A percentile compares a stretch with the other conserved stretches of the same genome.
Conservation (phyloP, 2,888 invertebrate species). For the Papilio protenor region DNA sequence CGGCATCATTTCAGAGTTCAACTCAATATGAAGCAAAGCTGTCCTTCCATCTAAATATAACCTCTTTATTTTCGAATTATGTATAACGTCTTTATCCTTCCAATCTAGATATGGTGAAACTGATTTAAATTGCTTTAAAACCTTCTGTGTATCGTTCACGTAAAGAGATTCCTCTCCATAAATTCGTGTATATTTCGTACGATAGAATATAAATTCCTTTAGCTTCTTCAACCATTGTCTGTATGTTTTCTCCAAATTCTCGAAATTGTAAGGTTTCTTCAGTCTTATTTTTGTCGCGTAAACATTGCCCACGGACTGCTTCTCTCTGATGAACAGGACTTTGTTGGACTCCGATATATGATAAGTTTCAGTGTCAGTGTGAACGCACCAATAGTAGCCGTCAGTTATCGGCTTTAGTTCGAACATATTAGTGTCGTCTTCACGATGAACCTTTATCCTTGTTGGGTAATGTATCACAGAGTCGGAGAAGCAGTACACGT, state of each 20-base stretch:
- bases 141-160: conserved; percentile 51
- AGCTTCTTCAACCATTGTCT: conserved; percentile 63
- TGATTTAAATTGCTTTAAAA: conserved; percentile 56
- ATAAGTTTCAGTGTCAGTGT: conserved; percentile 62
- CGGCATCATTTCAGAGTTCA: conserved; percentile 63
- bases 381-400: conserved; percentile 79
- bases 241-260: conserved; percentile 50
- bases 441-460: conserved; percentile 56
- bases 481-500: conserved; percentile 74
- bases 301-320: conserved; percentile 58
- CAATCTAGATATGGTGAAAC: conserved; percentile 51
- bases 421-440: conserved; percentile 54
- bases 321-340: conserved; percentile 64
- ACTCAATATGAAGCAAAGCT: conserved; percentile 63
- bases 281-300: conserved; percentile 66
- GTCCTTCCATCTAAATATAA: conserved; percentile 65
- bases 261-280: conserved; percentile 50
- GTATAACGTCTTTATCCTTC: conserved; percentile 56
- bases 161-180: conserved; percentile 49
- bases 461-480: conserved; percentile 63
- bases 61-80: conserved; percentile 62
- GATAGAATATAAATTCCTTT: conserved; percentile 67
- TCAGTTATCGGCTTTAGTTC: conserved; percentile 61
- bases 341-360: conserved; percentile 65
- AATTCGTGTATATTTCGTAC: conserved; percentile 61